phyloP scores from a whole-genome alignment of 1,140 invertebrate species.

The Homalodisca vitripennis region DNA sequence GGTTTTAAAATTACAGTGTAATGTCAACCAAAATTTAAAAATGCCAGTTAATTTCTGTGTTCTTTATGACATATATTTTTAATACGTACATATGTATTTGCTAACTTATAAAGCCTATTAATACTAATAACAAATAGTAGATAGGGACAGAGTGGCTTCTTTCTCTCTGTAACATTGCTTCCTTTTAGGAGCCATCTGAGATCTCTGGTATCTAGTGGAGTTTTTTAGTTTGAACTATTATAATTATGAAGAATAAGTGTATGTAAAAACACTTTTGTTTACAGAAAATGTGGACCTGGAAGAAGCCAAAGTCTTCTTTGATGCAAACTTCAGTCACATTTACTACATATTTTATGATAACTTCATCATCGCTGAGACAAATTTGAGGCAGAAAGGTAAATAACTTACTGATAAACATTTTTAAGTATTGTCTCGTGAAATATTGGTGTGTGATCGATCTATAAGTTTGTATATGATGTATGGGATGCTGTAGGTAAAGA shows the following conservation, averaged over 20 bases:
- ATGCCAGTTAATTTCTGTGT: too few relatives aligned
- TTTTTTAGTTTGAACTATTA: background rate
- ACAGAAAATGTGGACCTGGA: constrained; percentile 87
- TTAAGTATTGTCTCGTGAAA: too few relatives aligned
- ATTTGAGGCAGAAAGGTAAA: constrained; percentile 88
- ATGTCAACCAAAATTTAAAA: too few relatives aligned
- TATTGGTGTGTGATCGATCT: too few relatives aligned
- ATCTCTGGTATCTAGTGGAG: background rate
- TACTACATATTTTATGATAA: constrained; percentile 95
- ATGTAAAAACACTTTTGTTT: constrained; percentile 47
- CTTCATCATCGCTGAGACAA: constrained; percentile 87
- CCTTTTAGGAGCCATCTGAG: background rate
- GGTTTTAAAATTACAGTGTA: too few relatives aligned
- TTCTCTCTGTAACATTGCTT: background rate
- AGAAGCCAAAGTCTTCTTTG: constrained; percentile 90
- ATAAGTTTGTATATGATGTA: too few relatives aligned
- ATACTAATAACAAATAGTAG: background rate
- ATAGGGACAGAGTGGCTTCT: background rate
- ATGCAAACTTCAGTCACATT: constrained; percentile 91
- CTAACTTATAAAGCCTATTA: too few relatives aligned
- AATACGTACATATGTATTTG: too few relatives aligned
- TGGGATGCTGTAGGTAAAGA: too few relatives aligned
- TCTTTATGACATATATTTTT: too few relatives aligned
- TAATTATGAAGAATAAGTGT: background rate
- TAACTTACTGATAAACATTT: too few relatives aligned